Evolutionary conservation across 1,140 invertebrate species (phyloP).

Genomic region (Hyposmocoma kahamanoa): DNA sequence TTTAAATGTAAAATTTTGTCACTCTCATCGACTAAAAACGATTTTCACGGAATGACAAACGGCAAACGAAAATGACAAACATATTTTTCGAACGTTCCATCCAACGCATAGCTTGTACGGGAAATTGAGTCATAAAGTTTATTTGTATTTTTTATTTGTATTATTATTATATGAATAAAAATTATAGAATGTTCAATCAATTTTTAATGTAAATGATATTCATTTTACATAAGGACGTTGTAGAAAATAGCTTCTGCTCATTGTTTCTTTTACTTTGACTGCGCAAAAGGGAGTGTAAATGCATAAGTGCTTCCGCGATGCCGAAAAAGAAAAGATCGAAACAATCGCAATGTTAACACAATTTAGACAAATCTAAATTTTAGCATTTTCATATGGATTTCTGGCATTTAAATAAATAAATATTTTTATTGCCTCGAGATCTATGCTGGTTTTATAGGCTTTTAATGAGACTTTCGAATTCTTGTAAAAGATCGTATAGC

Average conservation of each 20-base stretch:
- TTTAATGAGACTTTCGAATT: neutral
- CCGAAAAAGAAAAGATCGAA: too few relatives aligned
- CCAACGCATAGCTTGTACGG: neutral
- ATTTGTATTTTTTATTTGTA: neutral
- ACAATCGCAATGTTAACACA: too few relatives aligned
- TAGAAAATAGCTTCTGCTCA: neutral
- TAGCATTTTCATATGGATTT: too few relatives aligned
- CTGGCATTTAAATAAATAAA: too few relatives aligned
- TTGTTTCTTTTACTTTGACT: too few relatives aligned
- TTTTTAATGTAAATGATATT: neutral
- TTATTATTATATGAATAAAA: neutral
- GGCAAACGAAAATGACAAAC: slow-evolving; percentile 49
- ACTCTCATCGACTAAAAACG: neutral
- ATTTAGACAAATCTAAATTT: too few relatives aligned
- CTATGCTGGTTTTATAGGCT: neutral
- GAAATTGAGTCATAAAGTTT: neutral
- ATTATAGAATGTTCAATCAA: neutral
- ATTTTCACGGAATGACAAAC: slow-evolving; percentile 45
- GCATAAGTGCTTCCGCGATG: too few relatives aligned
- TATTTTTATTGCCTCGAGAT: too few relatives aligned
- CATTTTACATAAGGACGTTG: neutral
- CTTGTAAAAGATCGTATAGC: too few relatives aligned
- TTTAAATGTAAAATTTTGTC: neutral
- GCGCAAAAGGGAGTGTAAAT: too few relatives aligned
- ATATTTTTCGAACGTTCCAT: slow-evolving; percentile 16